Base-by-base conservation (phyloP, 1,140 invertebrate genomes). In the Aleiodes sp. region DNA sequence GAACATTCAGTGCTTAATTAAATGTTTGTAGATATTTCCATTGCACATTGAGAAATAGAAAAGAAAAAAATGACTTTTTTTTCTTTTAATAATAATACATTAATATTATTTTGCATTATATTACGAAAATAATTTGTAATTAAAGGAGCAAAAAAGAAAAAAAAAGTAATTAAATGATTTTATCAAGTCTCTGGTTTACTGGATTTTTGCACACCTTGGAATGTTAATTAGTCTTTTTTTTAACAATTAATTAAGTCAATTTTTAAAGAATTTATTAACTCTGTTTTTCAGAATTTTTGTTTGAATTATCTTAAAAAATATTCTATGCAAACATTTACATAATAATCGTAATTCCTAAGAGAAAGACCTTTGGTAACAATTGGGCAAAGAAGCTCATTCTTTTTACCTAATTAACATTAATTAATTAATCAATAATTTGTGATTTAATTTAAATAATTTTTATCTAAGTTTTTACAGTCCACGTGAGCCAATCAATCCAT, bases 1-100 rank as follows among this genome's bases (percentile, higher is more conserved):
- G 46, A 52, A 52, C 46, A 52, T 52, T 52, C 19, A 52, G 46
- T 52, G 46, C 46, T 52, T 52, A 24, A 52, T 52, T 52, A 16
- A 52, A 21, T 43, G 19, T 16, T 52, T 43, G 19, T n/a, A 24
- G 21, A 16, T n/a, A n/a, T n/a, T 16, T 52, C 19, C 26, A 52
- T 52, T 52, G 46, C 46, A 52, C 46, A 52, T 52, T 52, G 9
- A 52, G 46, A 52, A 7, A 24, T 8, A 24, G 46, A 52, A 52
- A 24, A 52, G 2, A 21, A 52, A 21, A 52, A 14, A n/a, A n/a
- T n/a, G n/a, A n/a, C n/a, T n/a, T n/a, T n/a, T n/a, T n/a, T n/a
- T n/a, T n/a, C n/a, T n/a, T n/a, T n/a, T n/a, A n/a, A n/a, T n/a
- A n/a, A n/a, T n/a, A n/a, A n/a, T n/a, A n/a, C n/a, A n/a, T n/a